Conservation (phyloP, 2,888 invertebrate genomes). For the Pammene aurita region DNA sequence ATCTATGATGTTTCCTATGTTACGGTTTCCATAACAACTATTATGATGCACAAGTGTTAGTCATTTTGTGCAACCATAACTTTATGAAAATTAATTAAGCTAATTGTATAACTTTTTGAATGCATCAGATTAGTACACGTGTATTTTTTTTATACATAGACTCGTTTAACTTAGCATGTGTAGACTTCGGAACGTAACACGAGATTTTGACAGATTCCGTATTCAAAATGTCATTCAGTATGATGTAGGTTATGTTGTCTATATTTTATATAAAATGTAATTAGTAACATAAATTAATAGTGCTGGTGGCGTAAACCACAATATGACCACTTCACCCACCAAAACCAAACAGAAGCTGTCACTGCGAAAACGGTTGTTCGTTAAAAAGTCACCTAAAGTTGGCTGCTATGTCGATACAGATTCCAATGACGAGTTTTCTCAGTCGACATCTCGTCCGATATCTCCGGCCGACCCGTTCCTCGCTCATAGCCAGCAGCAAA, state of each 20-base stretch:
- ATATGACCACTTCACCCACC: slow-evolving; percentile 79
- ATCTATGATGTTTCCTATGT: slow-evolving; percentile 6
- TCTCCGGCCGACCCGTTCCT: slow-evolving; percentile 78
- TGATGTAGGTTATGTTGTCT: slow-evolving; percentile 74
- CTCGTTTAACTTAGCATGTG: neutral
- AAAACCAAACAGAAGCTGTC: slow-evolving; percentile 79
- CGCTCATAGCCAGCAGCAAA: slow-evolving; percentile 70
- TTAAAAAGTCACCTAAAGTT: slow-evolving; percentile 81
- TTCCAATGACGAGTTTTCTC: slow-evolving; percentile 74
- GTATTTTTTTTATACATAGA: neutral
- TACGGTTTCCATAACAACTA: slow-evolving; percentile 43
- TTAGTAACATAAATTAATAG: slow-evolving; percentile 75
- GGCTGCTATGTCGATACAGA: slow-evolving; percentile 80
- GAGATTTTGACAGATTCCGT: slow-evolving; percentile 52
- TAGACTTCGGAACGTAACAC: slow-evolving; percentile 40
- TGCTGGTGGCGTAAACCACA: slow-evolving; percentile 68
- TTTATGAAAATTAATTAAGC: neutral
- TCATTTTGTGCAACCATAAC: neutral
- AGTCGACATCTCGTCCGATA: slow-evolving; percentile 74
- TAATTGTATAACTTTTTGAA: neutral
- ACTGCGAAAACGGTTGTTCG: slow-evolving; percentile 76
- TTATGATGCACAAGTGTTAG: slow-evolving; percentile 33
- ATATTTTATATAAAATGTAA: slow-evolving; percentile 78
- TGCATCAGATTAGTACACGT: neutral
- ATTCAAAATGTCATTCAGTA: slow-evolving; percentile 62